Evolutionary conservation across 2,797 vertebrate genomes (phyloP), one percentile per base, ranked within the genome.

Genomic region (Xenopus petersii): DNA sequence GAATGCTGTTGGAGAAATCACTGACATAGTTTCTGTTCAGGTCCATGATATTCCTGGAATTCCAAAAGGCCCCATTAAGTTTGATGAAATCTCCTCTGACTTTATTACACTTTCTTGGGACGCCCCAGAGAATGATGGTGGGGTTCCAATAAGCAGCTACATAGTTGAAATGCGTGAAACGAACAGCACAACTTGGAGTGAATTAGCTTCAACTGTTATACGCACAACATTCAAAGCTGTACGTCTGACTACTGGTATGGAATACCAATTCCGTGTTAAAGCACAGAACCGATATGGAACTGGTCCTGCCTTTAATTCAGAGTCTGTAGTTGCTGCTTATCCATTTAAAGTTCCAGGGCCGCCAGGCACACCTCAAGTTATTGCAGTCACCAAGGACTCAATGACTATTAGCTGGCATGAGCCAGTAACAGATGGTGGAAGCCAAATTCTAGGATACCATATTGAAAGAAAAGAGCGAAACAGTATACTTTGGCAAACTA

Each of bases 351-450:
- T 87, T n/a, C 98, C 98, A 71, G 96, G 98, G 3, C 96, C 96
- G 83, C 97, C 98, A 81, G 97, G 97, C 46, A 99, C 98, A 72
- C 98, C 98, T 71, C 92, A 93, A 73, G 90, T 97, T 83, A 93
- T 92, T 77, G 90, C 94, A 42, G 96, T 97, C 85, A 96, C 94
- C 78, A 99, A 98, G 82, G 95, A 98, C 81, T 92, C 92, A 55
- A 98, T 99, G 86, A 98, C 95, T 66, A 90, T 99, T 88, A 95
- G 94, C 83, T 99, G 98, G 98, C 90, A 99, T 82, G 97, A 99
- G 77, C 98, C 98, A 71, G 91, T 99, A 84, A 86, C 85, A 84
- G 98, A 99, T 84, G 98, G 98, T 80, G 98, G 98, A 91, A 98
- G 94, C 79, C 94, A 95, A 80, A 93, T 99, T 70, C 89, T 97